Percentiles rank a stretch among this genome's conserved stretches.
phyloP scores from a whole-genome alignment of 2,113 vertebrate genomes.

The Pleuronectes platessa region DNA sequence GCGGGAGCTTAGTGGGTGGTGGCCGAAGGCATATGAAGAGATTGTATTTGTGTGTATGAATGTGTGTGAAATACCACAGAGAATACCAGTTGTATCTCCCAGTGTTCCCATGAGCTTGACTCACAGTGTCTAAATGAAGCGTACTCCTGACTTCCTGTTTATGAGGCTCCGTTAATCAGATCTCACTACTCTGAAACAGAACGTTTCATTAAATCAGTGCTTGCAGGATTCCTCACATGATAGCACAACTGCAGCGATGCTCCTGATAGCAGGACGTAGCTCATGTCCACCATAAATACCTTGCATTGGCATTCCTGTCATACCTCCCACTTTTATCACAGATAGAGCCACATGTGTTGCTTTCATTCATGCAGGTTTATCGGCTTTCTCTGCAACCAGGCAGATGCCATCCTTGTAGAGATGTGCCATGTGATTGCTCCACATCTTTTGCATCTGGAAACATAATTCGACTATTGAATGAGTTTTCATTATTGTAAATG shows the following conservation, averaged over 20 bases:
- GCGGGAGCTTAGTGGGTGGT: background rate
- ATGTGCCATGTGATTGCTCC: background rate
- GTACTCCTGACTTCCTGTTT: constrained; percentile 4
- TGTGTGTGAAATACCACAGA: constrained; percentile 1
- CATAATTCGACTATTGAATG: background rate
- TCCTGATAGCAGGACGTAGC: constrained; percentile 28
- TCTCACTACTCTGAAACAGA: constrained; percentile 28
- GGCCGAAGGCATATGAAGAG: background rate
- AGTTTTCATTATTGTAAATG: background rate
- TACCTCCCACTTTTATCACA: constrained; percentile 56
- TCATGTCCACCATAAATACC: constrained; percentile 62
- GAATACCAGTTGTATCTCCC: background rate
- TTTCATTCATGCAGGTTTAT: constrained; percentile 57
- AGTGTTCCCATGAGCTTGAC: background rate
- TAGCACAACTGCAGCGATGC: constrained; percentile 22
- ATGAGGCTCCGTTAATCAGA: constrained; percentile 35
- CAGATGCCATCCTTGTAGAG: constrained; percentile 1
- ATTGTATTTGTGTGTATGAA: background rate
- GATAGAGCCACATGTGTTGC: constrained; percentile 51
- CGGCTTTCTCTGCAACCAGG: constrained; percentile 1
- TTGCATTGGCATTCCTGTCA: constrained; percentile 63
- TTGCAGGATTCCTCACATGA: constrained; percentile 33
- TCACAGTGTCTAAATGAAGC: constrained; percentile 16
- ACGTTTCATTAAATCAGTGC: constrained; percentile 31
- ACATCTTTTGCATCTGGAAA: constrained; percentile 4